These are phyloP conservation scores for Serinus canaria DNA, from an alignment of 2,113 vertebrate genomes.

Conservation along the genomic window DNA sequence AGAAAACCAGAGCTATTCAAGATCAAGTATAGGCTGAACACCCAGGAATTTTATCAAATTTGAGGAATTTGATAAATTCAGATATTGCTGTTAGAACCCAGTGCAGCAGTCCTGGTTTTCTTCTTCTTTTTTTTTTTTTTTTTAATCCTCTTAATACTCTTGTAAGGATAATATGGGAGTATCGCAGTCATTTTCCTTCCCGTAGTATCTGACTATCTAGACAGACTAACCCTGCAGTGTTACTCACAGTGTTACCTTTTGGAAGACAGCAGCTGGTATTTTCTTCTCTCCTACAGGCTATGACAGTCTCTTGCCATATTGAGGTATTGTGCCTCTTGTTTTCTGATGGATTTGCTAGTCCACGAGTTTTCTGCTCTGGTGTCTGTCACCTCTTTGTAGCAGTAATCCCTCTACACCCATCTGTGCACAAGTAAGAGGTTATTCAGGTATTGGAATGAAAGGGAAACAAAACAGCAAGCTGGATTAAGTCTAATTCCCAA, in stretches of 20 bases:
- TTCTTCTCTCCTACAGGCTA: background rate
- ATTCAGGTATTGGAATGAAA: background rate
- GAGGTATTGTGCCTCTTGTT: background rate
- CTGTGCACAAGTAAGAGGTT: background rate
- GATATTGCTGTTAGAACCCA: background rate
- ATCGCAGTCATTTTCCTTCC: background rate
- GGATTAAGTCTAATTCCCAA: background rate
- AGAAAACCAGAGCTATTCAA: background rate
- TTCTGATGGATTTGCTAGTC: background rate
- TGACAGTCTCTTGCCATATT: background rate
- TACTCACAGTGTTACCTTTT: background rate
- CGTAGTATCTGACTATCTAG: background rate
- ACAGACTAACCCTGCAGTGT: background rate
- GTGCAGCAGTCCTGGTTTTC: background rate
- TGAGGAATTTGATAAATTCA: background rate
- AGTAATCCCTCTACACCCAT: background rate
- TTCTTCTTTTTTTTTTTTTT: background rate
- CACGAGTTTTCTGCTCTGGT: background rate
- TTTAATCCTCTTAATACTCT: background rate
- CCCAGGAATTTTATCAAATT: background rate
- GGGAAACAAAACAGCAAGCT: background rate
- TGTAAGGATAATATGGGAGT: background rate
- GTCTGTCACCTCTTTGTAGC: background rate
- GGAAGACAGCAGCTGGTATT: conserved; percentile 13
- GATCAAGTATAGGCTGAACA: background rate